Conservation (phyloP, 1,140 invertebrate species). For the Heliothis subflexa region DNA sequence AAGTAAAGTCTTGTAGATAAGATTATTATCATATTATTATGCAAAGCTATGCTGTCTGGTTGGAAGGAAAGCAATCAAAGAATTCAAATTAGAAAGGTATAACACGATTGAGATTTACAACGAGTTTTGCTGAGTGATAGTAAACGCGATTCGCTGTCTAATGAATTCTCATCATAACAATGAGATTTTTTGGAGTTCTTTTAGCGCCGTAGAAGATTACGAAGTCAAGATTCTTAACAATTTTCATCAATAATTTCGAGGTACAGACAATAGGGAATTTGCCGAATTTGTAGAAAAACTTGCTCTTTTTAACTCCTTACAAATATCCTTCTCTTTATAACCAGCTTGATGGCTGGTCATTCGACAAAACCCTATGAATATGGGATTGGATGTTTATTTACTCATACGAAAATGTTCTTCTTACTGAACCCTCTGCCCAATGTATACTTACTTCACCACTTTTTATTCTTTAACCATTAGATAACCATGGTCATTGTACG, state of each 20-base stretch:
- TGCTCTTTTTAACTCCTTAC: too few relatives aligned
- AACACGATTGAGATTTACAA: slow-evolving; percentile 49
- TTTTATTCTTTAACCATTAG: slow-evolving; percentile 28
- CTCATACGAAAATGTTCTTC: neutral
- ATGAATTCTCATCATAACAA: slow-evolving; percentile 44
- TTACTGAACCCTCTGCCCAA: slow-evolving; percentile 3
- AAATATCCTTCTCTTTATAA: too few relatives aligned
- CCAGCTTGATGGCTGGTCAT: too few relatives aligned
- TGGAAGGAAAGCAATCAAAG: slow-evolving; percentile 42
- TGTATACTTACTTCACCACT: neutral
- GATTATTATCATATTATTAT: slow-evolving; percentile 47
- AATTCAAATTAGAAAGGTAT: slow-evolving; percentile 53
- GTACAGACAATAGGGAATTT: too few relatives aligned
- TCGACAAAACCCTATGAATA: too few relatives aligned
- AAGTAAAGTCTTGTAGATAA: slow-evolving; percentile 11
- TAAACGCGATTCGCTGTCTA: slow-evolving; percentile 28
- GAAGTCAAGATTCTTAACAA: too few relatives aligned
- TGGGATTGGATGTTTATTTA: neutral
- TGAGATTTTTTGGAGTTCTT: slow-evolving; percentile 26
- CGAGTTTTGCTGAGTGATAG: slow-evolving; percentile 24
- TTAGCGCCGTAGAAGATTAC: neutral
- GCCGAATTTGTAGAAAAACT: too few relatives aligned
- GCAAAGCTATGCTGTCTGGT: slow-evolving; percentile 32
- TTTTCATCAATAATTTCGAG: too few relatives aligned
- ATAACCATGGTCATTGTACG: slow-evolving; percentile 49